Evolutionary conservation across 2,888 invertebrate genomes (phyloP).

Genomic region (Mycogona germanica): DNA sequence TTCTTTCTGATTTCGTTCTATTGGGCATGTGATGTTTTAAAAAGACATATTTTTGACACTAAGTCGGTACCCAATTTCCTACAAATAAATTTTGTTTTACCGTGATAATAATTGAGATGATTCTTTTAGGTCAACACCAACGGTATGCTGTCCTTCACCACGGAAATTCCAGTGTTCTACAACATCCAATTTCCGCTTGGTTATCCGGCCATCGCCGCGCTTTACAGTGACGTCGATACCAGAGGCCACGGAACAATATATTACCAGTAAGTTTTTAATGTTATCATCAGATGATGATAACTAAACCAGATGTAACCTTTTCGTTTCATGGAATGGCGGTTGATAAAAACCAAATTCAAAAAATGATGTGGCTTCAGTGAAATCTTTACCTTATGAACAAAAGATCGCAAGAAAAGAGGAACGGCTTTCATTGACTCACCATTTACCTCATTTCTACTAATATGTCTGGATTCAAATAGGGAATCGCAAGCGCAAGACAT

Average conservation of each 20-base stretch:
- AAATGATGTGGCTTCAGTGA: background rate
- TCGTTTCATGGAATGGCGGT: no score
- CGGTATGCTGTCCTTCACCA: conserved; percentile 76
- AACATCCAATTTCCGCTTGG: conserved; percentile 81
- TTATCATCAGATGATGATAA: no score
- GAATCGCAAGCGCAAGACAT: conserved; percentile 36
- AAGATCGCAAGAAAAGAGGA: no score
- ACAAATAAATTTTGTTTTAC: background rate
- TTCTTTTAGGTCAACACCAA: conserved; percentile 73
- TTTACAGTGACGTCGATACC: conserved; percentile 84
- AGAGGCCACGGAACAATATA: conserved; percentile 56
- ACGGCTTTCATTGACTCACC: no score
- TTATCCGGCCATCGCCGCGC: conserved; percentile 77
- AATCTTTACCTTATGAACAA: no score
- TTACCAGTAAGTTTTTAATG: conserved; percentile 40
- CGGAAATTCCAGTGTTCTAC: conserved; percentile 73
- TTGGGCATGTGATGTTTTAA: background rate
- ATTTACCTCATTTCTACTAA: background rate
- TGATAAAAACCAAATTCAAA: background rate
- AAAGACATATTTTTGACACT: background rate
- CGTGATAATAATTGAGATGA: background rate
- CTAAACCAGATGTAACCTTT: no score
- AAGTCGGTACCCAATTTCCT: no score
- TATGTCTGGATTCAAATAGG: conserved; percentile 26
- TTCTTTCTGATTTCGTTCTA: background rate